Base-by-base conservation (phyloP, 2,888 invertebrate species). In the Sinopyrophorus schimmeli region DNA sequence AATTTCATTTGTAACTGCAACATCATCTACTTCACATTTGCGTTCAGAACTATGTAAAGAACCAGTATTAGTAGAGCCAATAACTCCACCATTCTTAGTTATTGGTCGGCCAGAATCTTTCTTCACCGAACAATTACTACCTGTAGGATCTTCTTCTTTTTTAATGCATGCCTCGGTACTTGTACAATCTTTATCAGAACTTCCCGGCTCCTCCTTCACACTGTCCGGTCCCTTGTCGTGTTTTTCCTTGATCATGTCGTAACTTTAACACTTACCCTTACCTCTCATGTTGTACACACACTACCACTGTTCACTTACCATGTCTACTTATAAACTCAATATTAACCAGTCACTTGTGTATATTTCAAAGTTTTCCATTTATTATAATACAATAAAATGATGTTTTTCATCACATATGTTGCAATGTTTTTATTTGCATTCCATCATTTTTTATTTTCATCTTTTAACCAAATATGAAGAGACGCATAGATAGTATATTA, bases 341-440 rank as follows among this genome's bases (percentile, higher is more conserved):
- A 60, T 60, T 51, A 58, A 57, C 61, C 59, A 58, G 60, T 58
- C 60, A 61, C 59, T 61, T 55, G 50, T 53, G 52, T 44, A 47
- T 54, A 54, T 53, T 60, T 64, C 62, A 52, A 62, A 58, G 65
- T 60, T 62, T 64, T 64, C 58, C 61, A 62, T 62, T 64, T 63
- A 62, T 63, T 64, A 59, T 62, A 64, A 64, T 65, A 64, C 60
- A 64, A 63, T 66, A 67, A 67, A 69, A 65, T 70, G 68, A 66
- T 70, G 65, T 68, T 69, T 71, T 69, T 70, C 68, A 72, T 71
- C 72, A 73, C 73, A 73, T 73, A 73, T 73, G 72, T 71, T 72
- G 71, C 67, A 72, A 71, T 72, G 72, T 73, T 73, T 73, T 73
- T 73, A 73, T 73, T 73, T 73, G 72, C 72, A 72, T 73, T 72